These are phyloP conservation scores for Iselma pallidipennis DNA, from an alignment of 2,888 invertebrate genomes.

Conservation along the genomic window DNA sequence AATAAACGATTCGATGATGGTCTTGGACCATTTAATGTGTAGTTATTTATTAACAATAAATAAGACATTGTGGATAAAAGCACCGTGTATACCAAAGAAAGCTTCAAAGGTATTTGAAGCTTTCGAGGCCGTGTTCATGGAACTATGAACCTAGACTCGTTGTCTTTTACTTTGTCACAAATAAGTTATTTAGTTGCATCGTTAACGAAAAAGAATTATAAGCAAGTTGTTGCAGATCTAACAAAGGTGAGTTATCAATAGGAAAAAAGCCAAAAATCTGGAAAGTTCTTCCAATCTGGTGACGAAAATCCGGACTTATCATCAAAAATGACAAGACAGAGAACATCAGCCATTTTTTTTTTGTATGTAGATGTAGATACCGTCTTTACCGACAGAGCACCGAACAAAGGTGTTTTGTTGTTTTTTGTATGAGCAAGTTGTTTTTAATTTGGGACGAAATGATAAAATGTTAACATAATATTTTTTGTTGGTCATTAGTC, in stretches of 20 bases:
- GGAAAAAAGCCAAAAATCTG: constrained; percentile 8
- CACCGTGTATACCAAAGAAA: constrained; percentile 80
- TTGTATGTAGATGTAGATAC: constrained; percentile 17
- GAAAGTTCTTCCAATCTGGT: not conserved
- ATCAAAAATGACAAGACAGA: constrained; percentile 38
- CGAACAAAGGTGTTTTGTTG: constrained; percentile 51
- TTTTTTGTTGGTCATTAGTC: too few relatives aligned
- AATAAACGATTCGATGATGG: constrained; percentile 56
- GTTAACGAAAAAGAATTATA: constrained; percentile 95
- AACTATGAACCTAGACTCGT: constrained; percentile 99
- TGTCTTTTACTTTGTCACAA: constrained; percentile 98
- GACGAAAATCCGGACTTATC: constrained; percentile 9
- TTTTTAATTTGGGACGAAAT: constrained; percentile 31
- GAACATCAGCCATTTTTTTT: constrained; percentile 42
- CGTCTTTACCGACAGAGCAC: constrained; percentile 42
- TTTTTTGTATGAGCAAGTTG: constrained; percentile 31
- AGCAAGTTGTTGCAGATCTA: constrained; percentile 86
- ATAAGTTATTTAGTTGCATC: constrained; percentile 96
- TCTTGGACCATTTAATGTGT: constrained; percentile 56
- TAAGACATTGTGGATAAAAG: constrained; percentile 59
- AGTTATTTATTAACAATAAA: constrained; percentile 54
- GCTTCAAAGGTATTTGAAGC: constrained; percentile 94
- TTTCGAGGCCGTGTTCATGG: constrained; percentile 83
- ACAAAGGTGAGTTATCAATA: constrained; percentile 72
- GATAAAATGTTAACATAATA: too few relatives aligned